Evolutionary conservation across 2,797 vertebrate species (phyloP).

Genomic region (Loriculus beryllinus): DNA sequence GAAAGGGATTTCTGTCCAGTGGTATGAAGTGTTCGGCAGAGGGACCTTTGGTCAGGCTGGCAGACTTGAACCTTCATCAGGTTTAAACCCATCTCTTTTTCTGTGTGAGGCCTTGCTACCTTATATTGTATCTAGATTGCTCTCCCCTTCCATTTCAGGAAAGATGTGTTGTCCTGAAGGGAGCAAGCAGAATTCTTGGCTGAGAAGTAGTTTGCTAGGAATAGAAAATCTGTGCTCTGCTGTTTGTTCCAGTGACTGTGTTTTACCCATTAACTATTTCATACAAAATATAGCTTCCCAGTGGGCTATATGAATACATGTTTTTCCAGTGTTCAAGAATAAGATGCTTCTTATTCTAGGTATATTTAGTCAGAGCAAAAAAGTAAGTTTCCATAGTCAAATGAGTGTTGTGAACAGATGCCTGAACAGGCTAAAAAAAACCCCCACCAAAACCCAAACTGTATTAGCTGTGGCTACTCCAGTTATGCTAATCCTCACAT

Average conservation of each 20-base stretch:
- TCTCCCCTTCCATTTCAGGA: not conserved
- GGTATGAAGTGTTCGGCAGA: not conserved
- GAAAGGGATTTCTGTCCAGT: not conserved
- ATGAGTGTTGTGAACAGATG: not conserved
- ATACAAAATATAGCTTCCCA: not conserved
- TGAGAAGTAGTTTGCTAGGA: not conserved
- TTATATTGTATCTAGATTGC: not conserved
- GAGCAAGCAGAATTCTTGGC: not conserved
- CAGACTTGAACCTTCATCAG: not conserved
- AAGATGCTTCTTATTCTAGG: not conserved
- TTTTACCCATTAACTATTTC: not conserved
- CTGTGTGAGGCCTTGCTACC: accelerated
- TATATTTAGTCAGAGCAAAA: not conserved
- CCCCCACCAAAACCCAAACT: not conserved
- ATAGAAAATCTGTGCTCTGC: not conserved
- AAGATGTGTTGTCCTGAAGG: not conserved
- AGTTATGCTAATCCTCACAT: not conserved
- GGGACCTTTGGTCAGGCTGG: not conserved
- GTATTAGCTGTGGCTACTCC: not conserved
- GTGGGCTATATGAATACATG: not conserved
- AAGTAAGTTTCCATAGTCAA: not conserved
- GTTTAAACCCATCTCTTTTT: not conserved
- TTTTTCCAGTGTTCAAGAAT: not conserved
- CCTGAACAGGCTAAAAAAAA: not conserved
- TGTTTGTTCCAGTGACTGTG: not conserved